Conservation (phyloP, 2,797 vertebrate species). For the Luscinia luscinia region DNA sequence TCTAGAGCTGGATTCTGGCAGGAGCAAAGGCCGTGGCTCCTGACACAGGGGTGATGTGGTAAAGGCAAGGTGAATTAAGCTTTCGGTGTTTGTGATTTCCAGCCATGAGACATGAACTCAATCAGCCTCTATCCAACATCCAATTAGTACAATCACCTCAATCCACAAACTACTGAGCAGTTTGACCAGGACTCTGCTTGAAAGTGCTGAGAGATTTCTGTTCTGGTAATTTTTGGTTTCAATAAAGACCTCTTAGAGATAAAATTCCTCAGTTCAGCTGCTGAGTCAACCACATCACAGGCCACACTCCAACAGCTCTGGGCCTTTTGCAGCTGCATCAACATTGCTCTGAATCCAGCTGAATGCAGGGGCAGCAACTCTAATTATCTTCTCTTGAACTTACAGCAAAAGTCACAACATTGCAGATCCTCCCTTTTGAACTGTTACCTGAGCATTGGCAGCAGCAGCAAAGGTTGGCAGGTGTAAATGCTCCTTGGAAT, state of each 20-base stretch:
- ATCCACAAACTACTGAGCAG: background rate
- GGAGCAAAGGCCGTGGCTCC: background rate
- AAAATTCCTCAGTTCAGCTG: constrained; percentile 6
- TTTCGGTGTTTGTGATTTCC: background rate
- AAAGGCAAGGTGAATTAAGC: background rate
- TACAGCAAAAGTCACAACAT: background rate
- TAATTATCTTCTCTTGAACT: background rate
- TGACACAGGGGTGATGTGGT: background rate
- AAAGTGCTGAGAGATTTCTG: background rate
- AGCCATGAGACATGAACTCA: background rate
- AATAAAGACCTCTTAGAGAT: background rate
- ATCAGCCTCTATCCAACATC: background rate
- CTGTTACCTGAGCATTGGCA: background rate
- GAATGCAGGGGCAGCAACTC: background rate
- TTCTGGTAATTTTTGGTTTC: constrained; percentile 1
- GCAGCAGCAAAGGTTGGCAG: background rate
- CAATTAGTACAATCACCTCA: background rate
- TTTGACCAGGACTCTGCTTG: background rate
- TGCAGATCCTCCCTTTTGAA: background rate
- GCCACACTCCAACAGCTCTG: background rate
- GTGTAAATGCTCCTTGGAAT: background rate
- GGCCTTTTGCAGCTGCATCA: background rate
- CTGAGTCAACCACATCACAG: background rate
- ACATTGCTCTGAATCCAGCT: background rate
- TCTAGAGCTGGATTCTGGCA: background rate